A percentile compares a stretch with the other conserved stretches of the same genome.
phyloP scores from a whole-genome alignment of 2,797 vertebrate genomes.

The Sebastolobus altivelis region DNA sequence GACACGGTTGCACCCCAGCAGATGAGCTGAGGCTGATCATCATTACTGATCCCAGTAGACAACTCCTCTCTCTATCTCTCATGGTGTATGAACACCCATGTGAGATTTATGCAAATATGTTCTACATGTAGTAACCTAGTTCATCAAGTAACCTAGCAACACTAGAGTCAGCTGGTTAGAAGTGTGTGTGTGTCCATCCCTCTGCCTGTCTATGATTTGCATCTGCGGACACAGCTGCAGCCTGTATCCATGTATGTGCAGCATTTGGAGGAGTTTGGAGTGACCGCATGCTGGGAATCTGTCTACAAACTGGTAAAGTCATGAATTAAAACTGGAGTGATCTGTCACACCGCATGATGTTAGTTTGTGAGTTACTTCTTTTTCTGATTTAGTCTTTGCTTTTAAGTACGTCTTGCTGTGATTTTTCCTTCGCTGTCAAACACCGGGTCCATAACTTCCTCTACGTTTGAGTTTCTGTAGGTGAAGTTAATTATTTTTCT shows the following conservation, averaged over 20 bases:
- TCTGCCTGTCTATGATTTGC: constrained; percentile 62
- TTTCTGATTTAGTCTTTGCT: constrained; percentile 19
- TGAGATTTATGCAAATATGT: constrained; percentile 78
- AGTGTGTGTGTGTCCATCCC: constrained; percentile 34
- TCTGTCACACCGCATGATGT: constrained; percentile 18
- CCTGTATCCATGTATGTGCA: background rate
- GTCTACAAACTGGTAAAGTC: constrained; percentile 24
- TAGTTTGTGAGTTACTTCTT: constrained; percentile 32
- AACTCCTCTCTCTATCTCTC: constrained; percentile 20
- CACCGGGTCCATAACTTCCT: background rate
- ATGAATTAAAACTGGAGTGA: constrained; percentile 13
- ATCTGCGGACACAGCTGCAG: constrained; percentile 51
- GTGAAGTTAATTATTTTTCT: background rate
- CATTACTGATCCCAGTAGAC: constrained; percentile 47
- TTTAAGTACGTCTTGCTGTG: background rate
- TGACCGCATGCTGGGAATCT: background rate
- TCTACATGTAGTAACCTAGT: constrained; percentile 81
- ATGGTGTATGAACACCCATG: constrained; percentile 42
- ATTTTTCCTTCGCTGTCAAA: constrained; percentile 4
- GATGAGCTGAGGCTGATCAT: constrained; percentile 30
- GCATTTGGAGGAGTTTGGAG: constrained; percentile 31
- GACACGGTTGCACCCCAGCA: background rate
- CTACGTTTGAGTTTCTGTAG: background rate
- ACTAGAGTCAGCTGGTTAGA: constrained; percentile 71
- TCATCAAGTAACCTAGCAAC: constrained; percentile 86